Evolutionary conservation across 2,888 invertebrate genomes (phyloP), one percentile per base, ranked within the genome.

Genomic region (Oligia latruncula): DNA sequence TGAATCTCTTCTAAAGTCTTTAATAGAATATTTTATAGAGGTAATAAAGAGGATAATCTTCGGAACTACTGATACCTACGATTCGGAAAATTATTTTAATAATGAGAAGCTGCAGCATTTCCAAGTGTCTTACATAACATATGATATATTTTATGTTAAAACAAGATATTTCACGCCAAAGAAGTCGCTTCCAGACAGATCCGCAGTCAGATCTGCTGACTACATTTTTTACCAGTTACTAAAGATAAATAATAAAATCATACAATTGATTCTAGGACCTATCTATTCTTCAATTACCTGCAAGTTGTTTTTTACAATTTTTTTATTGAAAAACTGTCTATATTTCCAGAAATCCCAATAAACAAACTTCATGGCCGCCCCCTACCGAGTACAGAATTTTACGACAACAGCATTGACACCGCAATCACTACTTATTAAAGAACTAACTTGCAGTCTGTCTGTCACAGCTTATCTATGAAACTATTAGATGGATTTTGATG

Each of bases 321-420:
- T 29, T 23, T 17, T 2, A n/a, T 4, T 13, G 23, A 9, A 60
- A 60, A 4, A 43, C 29, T 40, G 40, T 64, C 9, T 15, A n/a
- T 70, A 15, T n/a, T 35, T 60, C 11, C 3, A 60, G 29, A 81
- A 58, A 79, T 43, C 17, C 6, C 15, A 72, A 58, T 29, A 58
- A 46, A 55, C 3, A 62, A 68, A 40, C 71, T n/a, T 65, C 60
- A 74, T 87, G 84, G 84, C 79, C 58, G 11, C 76, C 60, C 76
- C 60, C 83, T 86, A 76, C n/a, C 0, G 15, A 71, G 52, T 65
- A 74, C 43, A 76, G 58, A 66, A 60, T 71, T 87, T 79, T 86
- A 85, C 71, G 74, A 68, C 46, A 5, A 1, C 23, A 71, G 67
- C 87, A 66, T 83, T 87, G 79, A 87, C 87, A 83, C 84, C 84